Conservation (phyloP, 37 sponge, comb jelly and placozoan species). For the Tethya wilhelma region DNA sequence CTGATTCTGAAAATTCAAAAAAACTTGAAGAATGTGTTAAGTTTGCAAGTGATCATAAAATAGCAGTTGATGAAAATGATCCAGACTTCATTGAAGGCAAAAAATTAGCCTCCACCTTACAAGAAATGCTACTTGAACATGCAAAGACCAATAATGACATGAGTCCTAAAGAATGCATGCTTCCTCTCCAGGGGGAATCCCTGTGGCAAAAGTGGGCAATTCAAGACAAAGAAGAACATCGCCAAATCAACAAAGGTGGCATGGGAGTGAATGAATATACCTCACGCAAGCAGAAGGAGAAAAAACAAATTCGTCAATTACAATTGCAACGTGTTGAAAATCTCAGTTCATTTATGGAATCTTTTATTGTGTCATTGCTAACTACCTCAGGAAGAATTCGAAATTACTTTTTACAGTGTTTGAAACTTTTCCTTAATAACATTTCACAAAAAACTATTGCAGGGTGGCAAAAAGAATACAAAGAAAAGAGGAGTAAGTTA, state of each 20-base stretch:
- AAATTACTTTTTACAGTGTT: conserved; percentile 1
- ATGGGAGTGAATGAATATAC: background rate
- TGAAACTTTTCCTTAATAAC: conserved; percentile 14
- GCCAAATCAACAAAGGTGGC: background rate
- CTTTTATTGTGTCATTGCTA: background rate
- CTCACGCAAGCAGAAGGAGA: background rate
- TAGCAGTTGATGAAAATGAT: background rate
- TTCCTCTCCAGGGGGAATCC: conserved; percentile 28
- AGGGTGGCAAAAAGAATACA: no score
- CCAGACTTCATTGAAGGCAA: background rate
- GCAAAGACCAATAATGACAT: no score
- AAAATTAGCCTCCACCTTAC: no score
- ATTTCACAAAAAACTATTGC: background rate
- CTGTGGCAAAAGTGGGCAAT: conserved; percentile 39
- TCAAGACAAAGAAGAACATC: conserved; percentile 25
- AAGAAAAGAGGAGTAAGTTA: background rate
- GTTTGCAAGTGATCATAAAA: background rate
- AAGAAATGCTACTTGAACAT: background rate
- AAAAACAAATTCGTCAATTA: background rate
- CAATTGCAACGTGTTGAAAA: background rate
- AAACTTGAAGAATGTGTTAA: background rate
- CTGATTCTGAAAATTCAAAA: background rate
- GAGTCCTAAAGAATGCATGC: background rate
- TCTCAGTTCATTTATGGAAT: background rate
- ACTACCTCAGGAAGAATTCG: background rate